Percentiles rank a stretch among this genome's conserved stretches.
Conservation (phyloP, 2,888 invertebrate genomes). For the Heteromyza rotundicornis region DNA sequence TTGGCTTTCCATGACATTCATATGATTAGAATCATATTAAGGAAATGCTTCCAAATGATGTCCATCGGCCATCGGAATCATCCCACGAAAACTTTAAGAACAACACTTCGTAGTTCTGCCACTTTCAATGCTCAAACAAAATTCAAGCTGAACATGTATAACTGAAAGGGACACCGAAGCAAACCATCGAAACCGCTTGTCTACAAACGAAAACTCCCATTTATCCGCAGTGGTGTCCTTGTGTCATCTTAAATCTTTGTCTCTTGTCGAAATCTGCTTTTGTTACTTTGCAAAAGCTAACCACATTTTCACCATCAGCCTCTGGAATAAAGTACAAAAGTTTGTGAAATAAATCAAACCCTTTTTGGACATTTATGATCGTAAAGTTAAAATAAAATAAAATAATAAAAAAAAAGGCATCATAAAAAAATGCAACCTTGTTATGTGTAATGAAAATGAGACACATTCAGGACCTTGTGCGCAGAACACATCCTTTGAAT, state of each 20-base stretch:
- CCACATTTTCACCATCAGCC: constrained; percentile 37
- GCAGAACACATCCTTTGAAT: constrained; percentile 12
- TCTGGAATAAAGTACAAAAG: constrained; percentile 45
- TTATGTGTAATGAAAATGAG: constrained; percentile 5
- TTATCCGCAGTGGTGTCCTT: constrained; percentile 23
- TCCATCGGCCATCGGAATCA: too few species aligned
- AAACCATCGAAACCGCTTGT: not conserved
- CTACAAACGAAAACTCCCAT: not conserved
- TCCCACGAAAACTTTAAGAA: too few species aligned
- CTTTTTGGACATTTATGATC: constrained; percentile 63
- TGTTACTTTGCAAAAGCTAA: constrained; percentile 25
- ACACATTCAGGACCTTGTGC: not conserved
- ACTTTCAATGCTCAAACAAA: too few species aligned
- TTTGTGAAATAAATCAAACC: constrained; percentile 61
- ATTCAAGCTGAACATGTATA: too few species aligned
- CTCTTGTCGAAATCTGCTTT: constrained; percentile 12
- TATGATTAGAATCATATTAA: too few species aligned
- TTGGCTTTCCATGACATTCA: too few species aligned
- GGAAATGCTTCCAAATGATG: too few species aligned
- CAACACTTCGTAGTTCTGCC: too few species aligned
- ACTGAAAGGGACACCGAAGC: not conserved
- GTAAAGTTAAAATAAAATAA: constrained; percentile 60
- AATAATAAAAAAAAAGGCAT: constrained; percentile 35
- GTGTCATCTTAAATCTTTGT: constrained; percentile 39
- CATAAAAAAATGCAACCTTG: not conserved